Base-by-base conservation (phyloP, 2,113 vertebrate genomes). In the Cyphomyrus plagiostoma region DNA sequence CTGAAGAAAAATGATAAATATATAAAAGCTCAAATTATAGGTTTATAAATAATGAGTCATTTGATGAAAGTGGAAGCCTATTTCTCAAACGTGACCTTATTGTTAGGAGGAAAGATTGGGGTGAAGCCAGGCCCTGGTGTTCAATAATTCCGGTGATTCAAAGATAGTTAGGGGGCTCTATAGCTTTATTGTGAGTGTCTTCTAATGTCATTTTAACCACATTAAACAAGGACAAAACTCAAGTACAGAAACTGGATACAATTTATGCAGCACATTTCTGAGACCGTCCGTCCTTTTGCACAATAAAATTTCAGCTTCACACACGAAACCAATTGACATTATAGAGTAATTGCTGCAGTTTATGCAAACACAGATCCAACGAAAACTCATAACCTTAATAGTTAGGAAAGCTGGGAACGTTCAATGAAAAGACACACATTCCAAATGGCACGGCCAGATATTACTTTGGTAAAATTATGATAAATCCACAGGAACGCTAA, bases 111-210 rank as follows among this genome's bases (percentile, higher is more conserved):
- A 89, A 52, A 70, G 91, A 90, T 91, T 90, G 89, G 50, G 88
- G 90, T 88, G 89, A 52, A 58, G 74, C 74, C 74, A 80, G 10
- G 15, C 35, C 17, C 74, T 90, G 85, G 35, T 92, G 91, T 92
- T 91, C 90, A 92, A 91, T 92, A 92, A 92, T 93, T 88, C 48
- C 87, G 89, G 91, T 89, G 90, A 92, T 93, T 89, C 89, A 88
- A 88, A 92, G 92, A 92, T 92, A 91, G 91, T 92, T 90, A 89
- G 26, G 90, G 89, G 91, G 91, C 91, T 91, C 90, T 89, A 91
- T 89, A 90, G 58, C 91, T 93, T 93, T 92, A 91, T 91, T 90
- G 35, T 52, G 39, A 89, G 74, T 91, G 89, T 80, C 77, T 86
- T 91, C 88, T 90, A 91, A 92, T 92, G 90, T 90, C 90, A 92